phyloP scores from a whole-genome alignment of 2,113 vertebrate species.

The Platanista minor region DNA sequence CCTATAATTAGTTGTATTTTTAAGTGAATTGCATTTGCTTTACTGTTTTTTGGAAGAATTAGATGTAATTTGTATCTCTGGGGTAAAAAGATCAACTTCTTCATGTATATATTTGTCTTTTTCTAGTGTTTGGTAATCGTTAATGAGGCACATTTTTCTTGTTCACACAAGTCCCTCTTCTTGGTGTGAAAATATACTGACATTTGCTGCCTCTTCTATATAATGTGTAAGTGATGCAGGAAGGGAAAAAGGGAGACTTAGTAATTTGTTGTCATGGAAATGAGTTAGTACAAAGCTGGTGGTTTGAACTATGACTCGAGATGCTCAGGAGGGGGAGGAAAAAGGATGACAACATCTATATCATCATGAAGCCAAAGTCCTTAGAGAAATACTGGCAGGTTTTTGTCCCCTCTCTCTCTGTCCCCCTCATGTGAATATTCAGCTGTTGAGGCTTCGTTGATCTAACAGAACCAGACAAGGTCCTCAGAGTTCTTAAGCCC shows the following conservation, averaged over 20 bases:
- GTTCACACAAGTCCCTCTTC: background rate
- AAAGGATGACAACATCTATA: background rate
- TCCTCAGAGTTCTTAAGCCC: background rate
- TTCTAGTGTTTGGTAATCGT: background rate
- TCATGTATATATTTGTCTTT: background rate
- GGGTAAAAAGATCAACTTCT: background rate
- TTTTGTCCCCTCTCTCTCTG: background rate
- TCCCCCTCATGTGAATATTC: background rate
- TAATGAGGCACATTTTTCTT: constrained; percentile 34
- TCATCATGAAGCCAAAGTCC: background rate
- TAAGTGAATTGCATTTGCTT: constrained; percentile 13
- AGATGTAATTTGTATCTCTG: constrained; percentile 34
- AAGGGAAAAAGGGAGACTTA: background rate
- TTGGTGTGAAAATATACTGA: constrained; percentile 8
- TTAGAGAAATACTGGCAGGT: background rate
- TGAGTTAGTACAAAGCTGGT: constrained; percentile 7
- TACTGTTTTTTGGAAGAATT: constrained; percentile 15
- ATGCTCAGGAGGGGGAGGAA: background rate
- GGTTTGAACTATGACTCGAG: constrained; percentile 15
- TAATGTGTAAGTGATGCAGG: background rate
- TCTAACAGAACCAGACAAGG: background rate
- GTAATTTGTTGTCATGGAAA: constrained; percentile 57
- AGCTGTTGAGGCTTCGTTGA: background rate
- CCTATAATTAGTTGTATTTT: constrained; percentile 42
- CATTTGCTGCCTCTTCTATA: background rate